Evolutionary conservation across 2,113 vertebrate species (phyloP).

Genomic region (Anhinga anhinga): DNA sequence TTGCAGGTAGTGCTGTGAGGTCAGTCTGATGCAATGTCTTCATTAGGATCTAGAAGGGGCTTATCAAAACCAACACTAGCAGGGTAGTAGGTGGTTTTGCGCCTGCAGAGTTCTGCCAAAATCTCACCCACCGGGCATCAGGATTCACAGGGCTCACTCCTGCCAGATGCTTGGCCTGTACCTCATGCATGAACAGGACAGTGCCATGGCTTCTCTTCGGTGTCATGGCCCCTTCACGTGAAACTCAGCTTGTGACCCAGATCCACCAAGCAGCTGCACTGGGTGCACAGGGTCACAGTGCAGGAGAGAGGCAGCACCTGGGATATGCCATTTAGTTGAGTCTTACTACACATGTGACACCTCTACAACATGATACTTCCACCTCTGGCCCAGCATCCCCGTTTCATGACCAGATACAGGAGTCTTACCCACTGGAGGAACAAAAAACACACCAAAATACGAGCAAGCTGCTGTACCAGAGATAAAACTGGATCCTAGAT

Average conservation of each 20-base stretch:
- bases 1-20: background rate
- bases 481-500: background rate
- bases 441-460: background rate
- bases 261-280: background rate
- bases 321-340: background rate
- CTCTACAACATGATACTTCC: background rate
- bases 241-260: background rate
- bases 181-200: background rate
- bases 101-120: background rate
- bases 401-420: background rate
- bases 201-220: background rate
- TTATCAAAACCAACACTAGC: background rate
- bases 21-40: background rate
- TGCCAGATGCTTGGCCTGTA: background rate
- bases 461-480: background rate
- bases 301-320: background rate
- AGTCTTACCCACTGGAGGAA: background rate
- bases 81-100: background rate
- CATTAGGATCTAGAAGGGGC: background rate
- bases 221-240: background rate
- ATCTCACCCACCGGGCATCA: background rate
- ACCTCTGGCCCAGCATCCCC: background rate
- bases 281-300: background rate
- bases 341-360: background rate
- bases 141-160: background rate